Evolutionary conservation across 2,113 vertebrate species (phyloP).

Genomic region (Fulmarus glacialis): DNA sequence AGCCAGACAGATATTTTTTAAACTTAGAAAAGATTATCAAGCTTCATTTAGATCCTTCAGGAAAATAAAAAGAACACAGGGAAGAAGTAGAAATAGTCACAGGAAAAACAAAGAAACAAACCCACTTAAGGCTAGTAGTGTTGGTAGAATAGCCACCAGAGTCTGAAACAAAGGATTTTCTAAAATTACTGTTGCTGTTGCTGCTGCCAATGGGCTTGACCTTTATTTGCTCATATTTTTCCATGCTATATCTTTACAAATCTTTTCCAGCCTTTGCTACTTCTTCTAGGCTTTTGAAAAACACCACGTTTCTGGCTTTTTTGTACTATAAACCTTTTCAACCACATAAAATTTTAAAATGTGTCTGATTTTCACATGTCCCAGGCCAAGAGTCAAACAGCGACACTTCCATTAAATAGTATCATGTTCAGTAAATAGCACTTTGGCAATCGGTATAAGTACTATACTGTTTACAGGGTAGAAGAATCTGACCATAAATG

Average conservation of each 20-base stretch:
- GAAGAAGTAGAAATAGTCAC: neutral
- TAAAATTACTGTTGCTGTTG: neutral
- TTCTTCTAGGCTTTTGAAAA: neutral
- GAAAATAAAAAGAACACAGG: neutral
- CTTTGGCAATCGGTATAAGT: neutral
- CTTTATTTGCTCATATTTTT: neutral
- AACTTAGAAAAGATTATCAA: neutral
- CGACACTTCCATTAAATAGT: neutral
- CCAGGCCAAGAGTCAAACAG: neutral
- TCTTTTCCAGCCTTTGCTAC: neutral
- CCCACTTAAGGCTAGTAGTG: neutral
- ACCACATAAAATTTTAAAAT: neutral
- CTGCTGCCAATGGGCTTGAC: neutral
- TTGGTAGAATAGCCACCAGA: neutral
- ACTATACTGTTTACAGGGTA: neutral
- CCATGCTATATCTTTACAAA: neutral
- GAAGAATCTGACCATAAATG: neutral
- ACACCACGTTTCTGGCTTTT: neutral
- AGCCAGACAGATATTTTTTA: neutral
- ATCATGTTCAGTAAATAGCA: neutral
- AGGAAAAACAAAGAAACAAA: neutral
- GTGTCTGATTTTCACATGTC: neutral
- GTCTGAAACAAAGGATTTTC: neutral
- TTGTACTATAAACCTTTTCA: neutral
- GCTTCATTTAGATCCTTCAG: neutral